Conservation (phyloP, 2,888 invertebrate species). For the Conistra vaccinii region DNA sequence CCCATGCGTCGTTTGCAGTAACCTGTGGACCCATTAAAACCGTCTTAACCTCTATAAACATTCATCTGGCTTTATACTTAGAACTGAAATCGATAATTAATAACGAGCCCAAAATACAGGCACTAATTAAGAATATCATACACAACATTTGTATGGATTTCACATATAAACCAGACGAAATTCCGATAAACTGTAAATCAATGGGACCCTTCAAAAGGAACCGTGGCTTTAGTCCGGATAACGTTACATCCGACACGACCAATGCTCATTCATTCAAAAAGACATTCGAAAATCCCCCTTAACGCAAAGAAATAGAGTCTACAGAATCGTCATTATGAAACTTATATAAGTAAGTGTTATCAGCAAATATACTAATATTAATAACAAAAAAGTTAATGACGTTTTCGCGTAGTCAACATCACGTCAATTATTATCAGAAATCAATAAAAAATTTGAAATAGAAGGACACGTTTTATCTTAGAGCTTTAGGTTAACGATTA, state of each 20-base stretch:
- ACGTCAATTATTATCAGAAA: constrained; percentile 47
- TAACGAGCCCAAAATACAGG: constrained; percentile 21
- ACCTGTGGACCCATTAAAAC: constrained; percentile 52
- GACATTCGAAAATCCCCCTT: constrained; percentile 49
- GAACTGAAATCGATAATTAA: constrained; percentile 1
- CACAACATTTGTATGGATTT: constrained; percentile 49
- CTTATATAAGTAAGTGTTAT: constrained; percentile 61
- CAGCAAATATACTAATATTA: constrained; percentile 52
- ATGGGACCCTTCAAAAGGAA: constrained; percentile 62
- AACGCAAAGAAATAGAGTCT: constrained; percentile 47
- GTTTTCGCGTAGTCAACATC: constrained; percentile 38
- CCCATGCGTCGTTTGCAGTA: constrained; percentile 39
- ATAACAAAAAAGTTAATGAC: constrained; percentile 53
- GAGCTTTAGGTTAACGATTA: constrained; percentile 38
- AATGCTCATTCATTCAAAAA: constrained; percentile 38
- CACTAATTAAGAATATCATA: constrained; percentile 37
- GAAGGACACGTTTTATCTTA: constrained; percentile 22
- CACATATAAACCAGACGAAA: constrained; percentile 54
- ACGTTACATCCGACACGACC: constrained; percentile 61
- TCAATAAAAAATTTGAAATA: constrained; percentile 25
- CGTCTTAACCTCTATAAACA: constrained; percentile 19
- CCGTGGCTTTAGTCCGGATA: constrained; percentile 59
- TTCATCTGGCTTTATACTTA: constrained; percentile 7
- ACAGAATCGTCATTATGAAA: constrained; percentile 25
- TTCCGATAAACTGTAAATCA: constrained; percentile 62